These are phyloP conservation scores for Phoeniculus purpureus DNA, from an alignment of 2,797 vertebrate genomes.

Conservation along the genomic window DNA sequence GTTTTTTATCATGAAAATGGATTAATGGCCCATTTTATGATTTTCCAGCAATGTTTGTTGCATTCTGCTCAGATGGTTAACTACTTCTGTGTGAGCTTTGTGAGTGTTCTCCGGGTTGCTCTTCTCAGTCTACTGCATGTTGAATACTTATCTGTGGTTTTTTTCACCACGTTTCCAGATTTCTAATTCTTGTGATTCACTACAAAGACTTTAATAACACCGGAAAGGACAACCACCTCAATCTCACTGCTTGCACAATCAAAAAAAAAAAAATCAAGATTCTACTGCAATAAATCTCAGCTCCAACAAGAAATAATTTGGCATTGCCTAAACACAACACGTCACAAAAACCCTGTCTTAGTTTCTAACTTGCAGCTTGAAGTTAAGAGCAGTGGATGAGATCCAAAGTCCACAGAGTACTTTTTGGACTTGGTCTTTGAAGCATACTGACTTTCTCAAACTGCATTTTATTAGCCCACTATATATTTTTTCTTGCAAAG, in stretches of 20 bases:
- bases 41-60: background rate
- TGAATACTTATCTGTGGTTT: slow-evolving; percentile 14
- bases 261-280: slow-evolving; percentile 13
- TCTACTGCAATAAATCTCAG: slow-evolving; percentile 19
- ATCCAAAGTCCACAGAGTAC: slow-evolving; percentile 51
- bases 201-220: background rate
- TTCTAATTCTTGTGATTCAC: background rate
- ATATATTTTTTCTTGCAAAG: slow-evolving; percentile 52
- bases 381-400: slow-evolving; percentile 17
- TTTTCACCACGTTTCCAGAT: background rate
- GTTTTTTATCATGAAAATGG: background rate
- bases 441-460: slow-evolving; percentile 52
- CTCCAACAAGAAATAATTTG: slow-evolving; percentile 33
- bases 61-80: background rate
- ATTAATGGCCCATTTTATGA: background rate
- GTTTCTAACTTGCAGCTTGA: slow-evolving; percentile 21
- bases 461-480: slow-evolving; percentile 8
- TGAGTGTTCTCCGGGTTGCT: background rate
- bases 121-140: background rate
- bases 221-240: background rate
- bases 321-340: background rate
- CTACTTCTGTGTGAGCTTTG: background rate
- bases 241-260: background rate
- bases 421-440: slow-evolving; percentile 41
- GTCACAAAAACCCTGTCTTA: background rate